Evolutionary conservation across 1,140 invertebrate genomes (phyloP).

Genomic region (Pseudomyrmex dendroicus): DNA sequence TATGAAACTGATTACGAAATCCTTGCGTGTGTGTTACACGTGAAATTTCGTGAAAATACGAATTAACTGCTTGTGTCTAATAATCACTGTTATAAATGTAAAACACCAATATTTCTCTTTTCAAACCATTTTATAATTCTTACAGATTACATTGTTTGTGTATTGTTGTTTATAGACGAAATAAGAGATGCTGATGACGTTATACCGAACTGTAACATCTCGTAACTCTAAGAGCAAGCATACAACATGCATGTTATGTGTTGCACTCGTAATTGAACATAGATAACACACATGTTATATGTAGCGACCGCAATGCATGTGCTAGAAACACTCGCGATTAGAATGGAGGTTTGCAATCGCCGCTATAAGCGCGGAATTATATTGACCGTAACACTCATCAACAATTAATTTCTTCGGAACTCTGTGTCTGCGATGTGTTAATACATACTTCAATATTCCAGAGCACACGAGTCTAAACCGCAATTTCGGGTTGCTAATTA

Average conservation of each 20-base stretch:
- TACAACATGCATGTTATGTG: background rate
- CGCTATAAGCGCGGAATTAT: conserved; percentile 41
- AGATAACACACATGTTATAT: conserved; percentile 25
- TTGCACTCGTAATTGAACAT: conserved; percentile 16
- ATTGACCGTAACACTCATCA: conserved; percentile 64
- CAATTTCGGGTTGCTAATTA: conserved; percentile 35
- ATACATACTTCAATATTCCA: conserved; percentile 39
- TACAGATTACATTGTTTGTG: too few species aligned
- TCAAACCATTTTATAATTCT: too few species aligned
- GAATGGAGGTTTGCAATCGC: conserved; percentile 54
- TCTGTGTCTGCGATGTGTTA: conserved; percentile 32
- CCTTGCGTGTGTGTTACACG: conserved; percentile 32
- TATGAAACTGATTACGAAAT: conserved; percentile 69
- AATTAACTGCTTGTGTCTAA: too few species aligned
- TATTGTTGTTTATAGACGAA: background rate
- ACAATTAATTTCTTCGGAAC: conserved; percentile 69
- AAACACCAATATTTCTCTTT: too few species aligned
- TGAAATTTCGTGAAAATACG: too few species aligned
- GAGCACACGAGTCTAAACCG: conserved; percentile 36
- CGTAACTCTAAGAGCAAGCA: background rate
- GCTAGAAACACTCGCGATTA: conserved; percentile 68
- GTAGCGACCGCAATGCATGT: conserved; percentile 50
- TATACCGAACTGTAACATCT: conserved; percentile 1
- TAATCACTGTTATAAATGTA: too few species aligned
- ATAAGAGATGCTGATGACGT: background rate